Conservation (phyloP, 2,113 vertebrate genomes). For the Raja brachyura region DNA sequence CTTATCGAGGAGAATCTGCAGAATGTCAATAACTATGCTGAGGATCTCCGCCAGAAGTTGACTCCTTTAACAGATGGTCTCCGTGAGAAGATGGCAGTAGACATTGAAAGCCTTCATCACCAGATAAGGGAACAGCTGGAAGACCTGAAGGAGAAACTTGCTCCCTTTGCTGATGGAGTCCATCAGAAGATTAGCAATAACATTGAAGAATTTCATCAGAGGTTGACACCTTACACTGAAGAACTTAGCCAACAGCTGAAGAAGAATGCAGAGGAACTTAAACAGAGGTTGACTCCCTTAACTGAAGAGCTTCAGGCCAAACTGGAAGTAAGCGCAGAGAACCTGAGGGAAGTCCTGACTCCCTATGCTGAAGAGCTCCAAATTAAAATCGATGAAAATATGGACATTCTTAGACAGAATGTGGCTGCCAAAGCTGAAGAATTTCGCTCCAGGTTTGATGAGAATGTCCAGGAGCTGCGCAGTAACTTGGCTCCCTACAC, state of each 20-base stretch:
- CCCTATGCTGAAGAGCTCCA: constrained; percentile 56
- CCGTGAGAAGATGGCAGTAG: constrained; percentile 49
- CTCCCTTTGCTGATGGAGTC: constrained; percentile 55
- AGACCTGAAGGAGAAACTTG: constrained; percentile 61
- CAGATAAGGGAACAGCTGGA: constrained; percentile 67
- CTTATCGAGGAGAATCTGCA: constrained; percentile 64
- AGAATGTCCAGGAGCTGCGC: constrained; percentile 57
- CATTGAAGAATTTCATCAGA: constrained; percentile 49
- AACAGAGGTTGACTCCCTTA: constrained; percentile 55
- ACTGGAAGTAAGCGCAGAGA: constrained; percentile 48
- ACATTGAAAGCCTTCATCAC: constrained; percentile 54
- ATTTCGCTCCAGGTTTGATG: constrained; percentile 58
- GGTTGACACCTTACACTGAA: constrained; percentile 50
- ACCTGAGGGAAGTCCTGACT: constrained; percentile 56
- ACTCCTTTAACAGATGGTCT: constrained; percentile 48
- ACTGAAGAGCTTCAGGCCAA: constrained; percentile 47
- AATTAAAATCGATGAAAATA: constrained; percentile 50
- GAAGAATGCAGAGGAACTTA: constrained; percentile 61
- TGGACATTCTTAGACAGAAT: constrained; percentile 47
- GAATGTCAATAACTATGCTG: constrained; percentile 53
- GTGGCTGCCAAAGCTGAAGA: constrained; percentile 51
- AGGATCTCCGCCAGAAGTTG: constrained; percentile 51
- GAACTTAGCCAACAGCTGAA: constrained; percentile 66
- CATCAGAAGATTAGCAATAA: constrained; percentile 50
- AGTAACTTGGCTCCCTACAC: constrained; percentile 50